Conservation (phyloP, 1,140 invertebrate genomes). For the Drosophila ercepeae region DNA sequence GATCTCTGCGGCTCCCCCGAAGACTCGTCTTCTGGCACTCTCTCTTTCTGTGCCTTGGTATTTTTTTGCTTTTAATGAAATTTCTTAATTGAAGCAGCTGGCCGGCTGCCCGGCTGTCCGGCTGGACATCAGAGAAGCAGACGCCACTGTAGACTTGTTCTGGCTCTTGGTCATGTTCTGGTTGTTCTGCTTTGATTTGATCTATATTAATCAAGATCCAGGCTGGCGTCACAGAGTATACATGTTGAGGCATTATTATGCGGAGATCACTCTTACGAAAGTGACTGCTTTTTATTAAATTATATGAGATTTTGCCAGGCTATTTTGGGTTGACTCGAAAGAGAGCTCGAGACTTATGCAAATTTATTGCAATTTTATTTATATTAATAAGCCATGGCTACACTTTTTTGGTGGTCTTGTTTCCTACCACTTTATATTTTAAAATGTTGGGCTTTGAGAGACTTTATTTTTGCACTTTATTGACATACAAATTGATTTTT, state of each 20-base stretch:
- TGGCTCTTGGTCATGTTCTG: slow-evolving; percentile 28
- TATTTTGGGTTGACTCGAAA: slow-evolving; percentile 5
- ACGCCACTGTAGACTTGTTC: slow-evolving; percentile 68
- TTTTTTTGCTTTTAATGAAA: slow-evolving; percentile 67
- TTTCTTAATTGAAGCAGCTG: slow-evolving; percentile 79
- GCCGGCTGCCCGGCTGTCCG: slow-evolving; percentile 26
- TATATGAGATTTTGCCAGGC: slow-evolving; percentile 32
- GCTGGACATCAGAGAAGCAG: slow-evolving; percentile 64
- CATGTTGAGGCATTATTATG: slow-evolving; percentile 22
- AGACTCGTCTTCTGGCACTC: slow-evolving; percentile 28
- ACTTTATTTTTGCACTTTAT: neutral
- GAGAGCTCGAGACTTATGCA: slow-evolving; percentile 27
- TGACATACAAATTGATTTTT: neutral
- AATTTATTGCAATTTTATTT: slow-evolving; percentile 53
- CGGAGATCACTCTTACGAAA: slow-evolving; percentile 31
- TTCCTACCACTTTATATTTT: neutral
- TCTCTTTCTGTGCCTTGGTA: slow-evolving; percentile 31
- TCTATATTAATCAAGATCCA: slow-evolving; percentile 80
- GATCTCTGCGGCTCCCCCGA: slow-evolving; percentile 4
- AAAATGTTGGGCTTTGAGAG: no score
- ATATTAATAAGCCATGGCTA: slow-evolving; percentile 2
- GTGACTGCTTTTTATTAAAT: slow-evolving; percentile 46
- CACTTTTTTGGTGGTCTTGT: slow-evolving; percentile 18
- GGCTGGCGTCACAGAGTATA: slow-evolving; percentile 50
- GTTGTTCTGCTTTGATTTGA: slow-evolving; percentile 63